These are phyloP conservation scores for Cuniculus paca DNA, from an alignment of 2,797 vertebrate species.

Conservation along the genomic window DNA sequence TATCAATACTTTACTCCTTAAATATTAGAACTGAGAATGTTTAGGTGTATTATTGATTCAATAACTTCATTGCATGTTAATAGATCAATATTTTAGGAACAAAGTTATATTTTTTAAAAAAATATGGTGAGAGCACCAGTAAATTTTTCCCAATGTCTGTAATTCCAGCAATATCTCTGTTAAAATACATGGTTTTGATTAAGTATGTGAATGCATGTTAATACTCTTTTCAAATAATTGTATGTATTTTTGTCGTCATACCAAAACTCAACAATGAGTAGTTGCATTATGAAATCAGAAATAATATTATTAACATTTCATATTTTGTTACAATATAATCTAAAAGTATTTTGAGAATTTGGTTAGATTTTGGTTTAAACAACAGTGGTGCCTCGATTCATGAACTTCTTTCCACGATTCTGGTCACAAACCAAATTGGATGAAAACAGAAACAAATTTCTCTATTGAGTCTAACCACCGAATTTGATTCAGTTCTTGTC, in stretches of 20 bases:
- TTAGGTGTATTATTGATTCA: not conserved
- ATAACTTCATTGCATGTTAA: not conserved
- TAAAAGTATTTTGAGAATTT: not conserved
- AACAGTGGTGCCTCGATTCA: not conserved
- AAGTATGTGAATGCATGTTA: not conserved
- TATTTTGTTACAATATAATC: not conserved
- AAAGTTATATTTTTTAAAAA: slow-evolving; percentile 6
- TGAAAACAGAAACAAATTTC: not conserved
- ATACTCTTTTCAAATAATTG: not conserved
- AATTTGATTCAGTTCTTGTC: not conserved
- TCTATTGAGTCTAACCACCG: no score
- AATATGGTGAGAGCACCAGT: not conserved
- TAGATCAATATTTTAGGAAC: not conserved
- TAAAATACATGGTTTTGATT: not conserved
- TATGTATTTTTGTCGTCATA: not conserved
- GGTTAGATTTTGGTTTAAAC: not conserved
- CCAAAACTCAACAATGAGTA: not conserved
- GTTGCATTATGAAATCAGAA: not conserved
- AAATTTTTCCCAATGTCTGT: not conserved
- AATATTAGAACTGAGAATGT: not conserved
- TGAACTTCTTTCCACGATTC: not conserved
- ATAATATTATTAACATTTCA: not conserved
- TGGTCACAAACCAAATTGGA: not conserved
- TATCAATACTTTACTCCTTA: not conserved
- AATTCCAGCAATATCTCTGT: not conserved